Evolutionary conservation across 1,140 invertebrate genomes (phyloP).

Genomic region (Microplitis mediator): DNA sequence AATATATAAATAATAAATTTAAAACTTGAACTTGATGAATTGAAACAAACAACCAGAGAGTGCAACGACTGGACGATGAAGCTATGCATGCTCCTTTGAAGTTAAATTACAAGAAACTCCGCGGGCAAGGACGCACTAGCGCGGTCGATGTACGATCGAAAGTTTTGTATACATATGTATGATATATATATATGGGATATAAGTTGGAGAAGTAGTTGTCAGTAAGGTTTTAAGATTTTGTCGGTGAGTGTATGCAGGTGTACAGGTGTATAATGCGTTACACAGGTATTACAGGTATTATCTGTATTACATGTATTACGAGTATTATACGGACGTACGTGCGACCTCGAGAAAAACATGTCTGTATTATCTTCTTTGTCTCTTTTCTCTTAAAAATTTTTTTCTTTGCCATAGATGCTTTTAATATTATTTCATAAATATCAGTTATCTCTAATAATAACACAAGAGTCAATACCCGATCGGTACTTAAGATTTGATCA

Average conservation of each 20-base stretch:
- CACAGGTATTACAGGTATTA: conserved; percentile 60
- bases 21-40: not conserved
- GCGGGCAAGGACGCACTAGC: conserved; percentile 33
- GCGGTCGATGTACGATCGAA: conserved; percentile 13
- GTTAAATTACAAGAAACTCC: conserved; percentile 5
- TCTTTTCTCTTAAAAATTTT: conserved; percentile 19
- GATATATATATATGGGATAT: not conserved
- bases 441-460: too few species aligned
- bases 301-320: conserved; percentile 59
- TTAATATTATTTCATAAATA: too few species aligned
- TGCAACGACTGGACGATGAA: conserved; percentile 15
- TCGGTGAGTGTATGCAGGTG: conserved; percentile 24
- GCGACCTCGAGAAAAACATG: conserved; percentile 47
- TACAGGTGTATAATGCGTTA: conserved; percentile 53
- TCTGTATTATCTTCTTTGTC: conserved; percentile 25
- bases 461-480: too few species aligned
- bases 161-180: too few species aligned
- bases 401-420: not conserved
- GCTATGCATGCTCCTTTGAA: not conserved
- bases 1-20: not conserved
- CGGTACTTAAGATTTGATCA: too few species aligned
- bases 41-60: not conserved
- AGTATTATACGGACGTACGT: conserved; percentile 55
- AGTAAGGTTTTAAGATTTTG: not conserved
- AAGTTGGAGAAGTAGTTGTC: not conserved